These are phyloP conservation scores for Centropus bengalensis DNA, from an alignment of 2,113 vertebrate genomes.

Conservation along the genomic window DNA sequence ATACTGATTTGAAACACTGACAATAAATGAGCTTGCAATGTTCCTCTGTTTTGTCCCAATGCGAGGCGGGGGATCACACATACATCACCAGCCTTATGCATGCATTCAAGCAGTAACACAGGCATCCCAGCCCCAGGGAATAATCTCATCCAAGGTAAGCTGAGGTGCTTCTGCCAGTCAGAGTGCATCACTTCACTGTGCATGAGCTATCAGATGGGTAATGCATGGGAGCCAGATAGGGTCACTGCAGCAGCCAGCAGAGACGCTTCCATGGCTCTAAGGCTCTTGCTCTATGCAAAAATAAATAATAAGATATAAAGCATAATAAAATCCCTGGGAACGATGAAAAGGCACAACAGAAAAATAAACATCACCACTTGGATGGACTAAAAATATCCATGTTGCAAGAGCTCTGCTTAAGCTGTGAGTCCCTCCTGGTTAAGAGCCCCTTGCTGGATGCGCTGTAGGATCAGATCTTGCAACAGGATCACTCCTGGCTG, in stretches of 20 bases:
- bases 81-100: accelerated
- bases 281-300: not conserved
- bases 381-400: not conserved
- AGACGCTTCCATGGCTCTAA: not conserved
- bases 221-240: not conserved
- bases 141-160: not conserved
- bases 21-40: conserved; percentile 50
- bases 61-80: not conserved
- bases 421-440: not conserved
- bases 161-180: not conserved
- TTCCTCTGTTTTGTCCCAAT: conserved; percentile 25
- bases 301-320: no score
- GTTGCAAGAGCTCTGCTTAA: not conserved
- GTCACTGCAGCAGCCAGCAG: not conserved
- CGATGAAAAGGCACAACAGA: not conserved
- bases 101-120: not conserved
- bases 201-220: not conserved
- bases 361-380: not conserved
- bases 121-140: not conserved
- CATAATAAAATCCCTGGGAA: conserved; percentile 13
- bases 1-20: conserved; percentile 76
- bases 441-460: not conserved
- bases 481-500: not conserved
- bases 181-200: not conserved
- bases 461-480: accelerated